These are phyloP conservation scores for Papilio helenus DNA, from an alignment of 1,140 invertebrate genomes.

Conservation along the genomic window DNA sequence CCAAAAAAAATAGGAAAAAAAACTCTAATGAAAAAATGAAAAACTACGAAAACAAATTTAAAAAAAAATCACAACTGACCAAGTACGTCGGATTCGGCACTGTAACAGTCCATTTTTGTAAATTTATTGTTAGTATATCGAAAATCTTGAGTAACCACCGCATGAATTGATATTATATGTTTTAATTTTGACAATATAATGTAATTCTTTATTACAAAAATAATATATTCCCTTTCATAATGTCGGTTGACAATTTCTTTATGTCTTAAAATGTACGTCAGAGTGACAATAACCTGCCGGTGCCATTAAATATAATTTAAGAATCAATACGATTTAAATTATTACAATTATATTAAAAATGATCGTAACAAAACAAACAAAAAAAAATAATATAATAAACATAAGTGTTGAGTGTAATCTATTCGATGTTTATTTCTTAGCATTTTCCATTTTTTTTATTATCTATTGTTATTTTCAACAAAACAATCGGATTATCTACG, in stretches of 20 bases:
- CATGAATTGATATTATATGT: conserved; percentile 35
- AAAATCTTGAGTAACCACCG: conserved; percentile 26
- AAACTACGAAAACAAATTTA: conserved; percentile 46
- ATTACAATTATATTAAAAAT: background rate
- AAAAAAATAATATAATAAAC: background rate
- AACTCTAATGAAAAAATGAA: conserved; percentile 47
- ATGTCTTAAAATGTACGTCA: conserved; percentile 31
- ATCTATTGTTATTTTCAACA: background rate
- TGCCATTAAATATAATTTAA: background rate
- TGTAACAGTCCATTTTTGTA: conserved; percentile 50
- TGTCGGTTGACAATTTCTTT: conserved; percentile 38
- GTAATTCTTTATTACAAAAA: conserved; percentile 36
- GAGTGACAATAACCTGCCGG: conserved; percentile 30
- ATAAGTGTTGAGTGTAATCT: too few species aligned
- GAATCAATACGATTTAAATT: background rate
- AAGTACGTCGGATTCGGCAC: conserved; percentile 46
- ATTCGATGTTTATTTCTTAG: too few species aligned
- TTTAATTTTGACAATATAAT: conserved; percentile 38
- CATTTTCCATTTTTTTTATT: too few species aligned
- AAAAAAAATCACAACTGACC: conserved; percentile 51
- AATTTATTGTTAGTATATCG: conserved; percentile 11
- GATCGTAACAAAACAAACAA: background rate
- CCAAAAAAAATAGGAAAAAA: conserved; percentile 48
- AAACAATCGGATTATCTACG: background rate
- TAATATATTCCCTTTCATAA: conserved; percentile 25